Base-by-base conservation (phyloP, 2,888 invertebrate species). In the Hedya salicella region DNA sequence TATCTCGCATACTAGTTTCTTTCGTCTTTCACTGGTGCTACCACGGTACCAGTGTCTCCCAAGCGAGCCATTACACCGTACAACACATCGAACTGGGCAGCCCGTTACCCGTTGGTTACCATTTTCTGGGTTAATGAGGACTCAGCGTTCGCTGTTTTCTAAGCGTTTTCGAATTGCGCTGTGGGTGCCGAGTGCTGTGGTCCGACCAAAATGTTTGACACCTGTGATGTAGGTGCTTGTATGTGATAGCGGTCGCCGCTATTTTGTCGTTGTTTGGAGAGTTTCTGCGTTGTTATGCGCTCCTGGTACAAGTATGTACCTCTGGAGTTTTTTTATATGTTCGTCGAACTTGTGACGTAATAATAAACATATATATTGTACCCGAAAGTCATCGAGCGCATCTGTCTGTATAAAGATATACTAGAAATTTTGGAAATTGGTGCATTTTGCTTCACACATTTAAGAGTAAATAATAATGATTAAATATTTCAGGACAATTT, bases 111-210 rank as follows among this genome's bases (percentile, higher is more conserved):
- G 78, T 72, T 78, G 79, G 79, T 82, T 81, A 83, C 75, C 82
- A 82, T 83, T 90, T 90, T 91, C 89, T 91, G 89, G 91, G 91
- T 91, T 91, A 91, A 91, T 90, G 89, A 90, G 88, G 84, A 90
- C 80, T 80, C 83, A 80, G 81, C 80, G 57, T 13, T 44, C 81
- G 83, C 81, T 80, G 86, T 85, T 87, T 89, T 91, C 89, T 90
- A 90, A 87, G 87, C 82, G 82, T 88, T 90, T 90, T 90, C 90
- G 88, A 89, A 89, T 83, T 77, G 82, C 84, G 78, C 78, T 54
- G 62, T 74, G 81, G 80, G 77, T 80, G 78, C 77, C 70, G 79
- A 76, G 78, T 74, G 68, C 68, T 50, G 30, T 52, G 46, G 44
- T 42, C 53, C 46, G 53, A 53, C 53, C 65, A 48, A 66, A 54